Base-by-base conservation (phyloP, 2,113 vertebrate genomes). In the Dicerorhinus sumatrensis region DNA sequence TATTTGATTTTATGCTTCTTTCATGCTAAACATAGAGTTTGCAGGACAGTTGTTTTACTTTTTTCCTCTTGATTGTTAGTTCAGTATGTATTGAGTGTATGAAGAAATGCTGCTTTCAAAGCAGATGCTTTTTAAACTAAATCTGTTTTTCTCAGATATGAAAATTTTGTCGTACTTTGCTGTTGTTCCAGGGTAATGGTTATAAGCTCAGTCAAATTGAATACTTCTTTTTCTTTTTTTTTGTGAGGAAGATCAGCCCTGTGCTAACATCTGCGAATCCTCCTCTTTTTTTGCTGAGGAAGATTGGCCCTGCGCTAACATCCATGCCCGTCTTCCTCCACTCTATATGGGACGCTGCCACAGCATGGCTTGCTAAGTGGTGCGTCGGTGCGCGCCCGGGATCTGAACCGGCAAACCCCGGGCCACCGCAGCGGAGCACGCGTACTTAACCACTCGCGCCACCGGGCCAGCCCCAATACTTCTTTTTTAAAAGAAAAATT, bases 1-100 rank as follows among this genome's bases (percentile, higher is more conserved):
- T 95, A 2, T 94, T 92, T 92, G 65, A 94, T 81, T 92, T 89
- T 95, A 29, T 95, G 75, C 51, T 81, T 48, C 9, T 27, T 85
- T 69, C 42, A 69, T 85, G 11, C 25, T 90, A 48, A 88, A 88
- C 2, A 3, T 67, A 75, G 60, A 94, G 36, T 95, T 89, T 81
- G 6, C 18, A 70, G 29, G n/a, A 70, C 67, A 76, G 2, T 89
- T 96, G 31, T 91, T 67, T 81, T n/a, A 46, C 9, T 56, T 69
- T 72, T 85, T 58, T 6, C 6, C n/a, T 87, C 29, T 70, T 76
- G 4, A 48, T 86, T 79, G 23, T 58, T 69, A 70, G 39, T 67
- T 89, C 60, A 70, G 46, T 73, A 80, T 25, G 17, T 42, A 67
- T 54, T 54, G 39, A 81, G 10, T 75, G 8, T 73, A 20, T 85